phyloP scores from a whole-genome alignment of 2,797 vertebrate genomes.

The Labeo calbasu region DNA sequence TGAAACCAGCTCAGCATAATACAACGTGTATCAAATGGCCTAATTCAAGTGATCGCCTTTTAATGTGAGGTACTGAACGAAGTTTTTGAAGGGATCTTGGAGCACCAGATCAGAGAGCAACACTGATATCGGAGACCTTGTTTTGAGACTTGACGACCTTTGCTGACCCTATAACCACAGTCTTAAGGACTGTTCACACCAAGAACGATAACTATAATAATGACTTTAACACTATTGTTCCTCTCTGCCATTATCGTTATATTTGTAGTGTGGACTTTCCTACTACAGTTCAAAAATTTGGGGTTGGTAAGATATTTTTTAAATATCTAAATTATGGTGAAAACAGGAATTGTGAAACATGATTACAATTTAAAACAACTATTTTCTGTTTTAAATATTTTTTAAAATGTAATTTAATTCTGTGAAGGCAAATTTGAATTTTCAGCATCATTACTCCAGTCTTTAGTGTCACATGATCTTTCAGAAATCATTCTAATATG shows the following conservation, averaged over 20 bases:
- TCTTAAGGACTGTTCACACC: background rate
- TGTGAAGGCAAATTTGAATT: background rate
- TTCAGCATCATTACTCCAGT: background rate
- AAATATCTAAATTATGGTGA: background rate
- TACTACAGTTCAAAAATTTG: background rate
- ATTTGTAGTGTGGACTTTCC: background rate
- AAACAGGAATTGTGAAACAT: background rate
- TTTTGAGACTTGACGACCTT: conserved; percentile 21
- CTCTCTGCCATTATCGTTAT: background rate
- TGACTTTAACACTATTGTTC: background rate
- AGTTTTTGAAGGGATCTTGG: conserved; percentile 11
- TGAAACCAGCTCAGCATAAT: conserved; percentile 47
- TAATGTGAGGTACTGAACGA: background rate
- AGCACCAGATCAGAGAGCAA: conserved; percentile 39
- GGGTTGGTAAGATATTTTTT: background rate
- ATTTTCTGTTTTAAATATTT: background rate
- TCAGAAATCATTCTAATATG: too few relatives aligned
- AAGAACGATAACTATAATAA: background rate
- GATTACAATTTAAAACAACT: background rate
- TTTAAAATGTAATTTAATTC: background rate
- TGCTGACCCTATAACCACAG: background rate
- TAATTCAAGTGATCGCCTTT: conserved; percentile 6
- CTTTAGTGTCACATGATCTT: too few relatives aligned
- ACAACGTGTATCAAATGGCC: conserved; percentile 45
- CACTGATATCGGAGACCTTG: conserved; percentile 27